Conservation (phyloP, 2,113 vertebrate species). For the Dipodomys spectabilis region DNA sequence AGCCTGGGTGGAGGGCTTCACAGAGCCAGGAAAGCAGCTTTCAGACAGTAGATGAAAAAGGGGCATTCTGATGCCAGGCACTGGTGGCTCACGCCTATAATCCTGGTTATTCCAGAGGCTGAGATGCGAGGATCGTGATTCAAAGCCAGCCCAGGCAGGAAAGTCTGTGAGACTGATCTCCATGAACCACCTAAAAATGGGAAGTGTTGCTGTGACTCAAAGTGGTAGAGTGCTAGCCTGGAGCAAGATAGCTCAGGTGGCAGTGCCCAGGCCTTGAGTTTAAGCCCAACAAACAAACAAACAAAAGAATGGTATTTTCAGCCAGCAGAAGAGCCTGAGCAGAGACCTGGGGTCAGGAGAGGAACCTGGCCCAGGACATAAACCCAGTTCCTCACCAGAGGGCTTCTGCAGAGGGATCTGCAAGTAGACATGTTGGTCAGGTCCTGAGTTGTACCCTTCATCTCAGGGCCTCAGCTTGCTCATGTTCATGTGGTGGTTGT, state of each 20-base stretch:
- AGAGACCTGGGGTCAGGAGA: not conserved
- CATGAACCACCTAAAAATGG: too few relatives aligned
- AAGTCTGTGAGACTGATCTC: too few relatives aligned
- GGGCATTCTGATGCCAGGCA: too few relatives aligned
- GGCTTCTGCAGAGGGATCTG: not conserved
- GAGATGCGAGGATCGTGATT: too few relatives aligned
- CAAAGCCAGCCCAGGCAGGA: too few relatives aligned
- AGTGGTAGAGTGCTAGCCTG: too few relatives aligned
- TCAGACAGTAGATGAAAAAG: not conserved
- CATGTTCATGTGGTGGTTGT: not conserved
- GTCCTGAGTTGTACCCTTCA: not conserved
- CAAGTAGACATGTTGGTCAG: not conserved
- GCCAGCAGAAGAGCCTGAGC: not conserved
- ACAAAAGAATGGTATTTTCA: fast-evolving
- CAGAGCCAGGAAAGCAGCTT: not conserved
- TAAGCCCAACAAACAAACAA: too few relatives aligned
- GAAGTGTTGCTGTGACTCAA: too few relatives aligned
- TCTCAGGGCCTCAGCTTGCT: not conserved
- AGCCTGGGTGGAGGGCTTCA: not conserved
- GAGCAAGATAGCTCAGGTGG: too few relatives aligned
- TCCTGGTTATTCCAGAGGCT: too few relatives aligned
- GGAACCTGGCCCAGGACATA: fast-evolving
- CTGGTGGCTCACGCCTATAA: too few relatives aligned
- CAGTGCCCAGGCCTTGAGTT: too few relatives aligned
- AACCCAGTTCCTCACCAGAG: not conserved